Base-by-base conservation (phyloP, 2,888 invertebrate species). In the Adelognathus sp. region DNA sequence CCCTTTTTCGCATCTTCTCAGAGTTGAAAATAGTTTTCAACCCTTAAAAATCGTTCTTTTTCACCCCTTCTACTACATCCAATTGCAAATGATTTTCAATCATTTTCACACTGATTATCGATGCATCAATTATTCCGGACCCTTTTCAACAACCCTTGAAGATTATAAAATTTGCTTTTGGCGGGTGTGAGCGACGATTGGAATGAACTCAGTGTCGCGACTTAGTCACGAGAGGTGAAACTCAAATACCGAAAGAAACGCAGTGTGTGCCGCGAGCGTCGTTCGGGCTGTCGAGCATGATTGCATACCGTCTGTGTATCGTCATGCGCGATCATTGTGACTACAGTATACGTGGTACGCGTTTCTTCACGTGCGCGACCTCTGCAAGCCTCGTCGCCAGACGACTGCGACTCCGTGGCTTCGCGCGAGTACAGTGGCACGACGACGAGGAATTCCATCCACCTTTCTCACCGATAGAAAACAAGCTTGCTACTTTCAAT, bases 371-470 rank as follows among this genome's bases (percentile, higher is more conserved):
- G 4, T 50, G 18, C 50, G 21, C 21, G 50, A 50, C 21, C 50
- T 50, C 41, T 14, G 21, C n/a, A 5, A 1, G 50, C 6, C 36
- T 36, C 36, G 36, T 36, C 36, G n/a, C 36, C n/a, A 50, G 50
- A 50, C 21, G 50, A 50, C 50, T 18, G 21, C 46, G 21, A 18
- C 21, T 46, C 21, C 46, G n/a, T n/a, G n/a, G n/a, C n/a, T n/a
- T 46, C 36, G 36, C 36, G 36, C 46, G 46, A 9, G 24, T 46
- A 46, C 46, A 21, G 50, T 24, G 50, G 50, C 24, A n/a, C n/a
- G n/a, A n/a, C 50, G 50, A 50, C 11, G n/a, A 24, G 50, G 50
- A 50, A 50, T 50, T 50, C 21, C 50, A 50, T n/a, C 21, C 50
- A n/a, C 24, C 50, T 24, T 50, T 50, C 50, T 50, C 50, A n/a